phyloP scores from a whole-genome alignment of 2,888 invertebrate species.

The Xanthia togata region DNA sequence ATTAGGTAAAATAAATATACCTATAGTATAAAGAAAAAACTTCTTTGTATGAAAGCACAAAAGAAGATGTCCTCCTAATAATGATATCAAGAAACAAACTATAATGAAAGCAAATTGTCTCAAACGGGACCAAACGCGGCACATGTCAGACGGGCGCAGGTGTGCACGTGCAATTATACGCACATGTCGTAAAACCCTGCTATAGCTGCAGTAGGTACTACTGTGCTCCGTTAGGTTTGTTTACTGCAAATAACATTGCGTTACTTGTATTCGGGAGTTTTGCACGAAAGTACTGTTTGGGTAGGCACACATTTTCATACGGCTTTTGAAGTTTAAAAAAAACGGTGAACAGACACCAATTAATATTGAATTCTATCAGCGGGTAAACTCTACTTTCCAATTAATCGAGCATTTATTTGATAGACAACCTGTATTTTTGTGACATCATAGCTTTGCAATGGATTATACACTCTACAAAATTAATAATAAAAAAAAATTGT shows the following conservation, averaged over 20 bases:
- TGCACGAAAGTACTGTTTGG: not conserved
- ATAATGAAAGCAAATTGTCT: slow-evolving; percentile 1
- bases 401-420: not conserved
- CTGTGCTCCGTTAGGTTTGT: slow-evolving; percentile 28
- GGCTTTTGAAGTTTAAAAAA: not conserved
- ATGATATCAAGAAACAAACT: not conserved
- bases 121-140: not conserved
- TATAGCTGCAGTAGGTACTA: slow-evolving; percentile 17
- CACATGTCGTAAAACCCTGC: slow-evolving; percentile 52
- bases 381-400: not conserved
- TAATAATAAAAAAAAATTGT: too few species aligned
- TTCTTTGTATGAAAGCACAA: not conserved
- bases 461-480: not conserved
- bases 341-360: not conserved
- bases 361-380: not conserved
- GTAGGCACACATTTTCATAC: not conserved
- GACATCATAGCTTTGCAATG: not conserved
- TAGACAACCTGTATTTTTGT: not conserved
- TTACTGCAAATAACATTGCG: slow-evolving; percentile 61
- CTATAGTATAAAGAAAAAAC: not conserved
- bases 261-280: slow-evolving; percentile 14
- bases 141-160: slow-evolving; percentile 49
- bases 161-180: slow-evolving; percentile 57
- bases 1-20: not conserved
- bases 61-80: not conserved